These are phyloP conservation scores for Ophonus ardosiacus DNA, from an alignment of 2,888 invertebrate species.

Conservation along the genomic window DNA sequence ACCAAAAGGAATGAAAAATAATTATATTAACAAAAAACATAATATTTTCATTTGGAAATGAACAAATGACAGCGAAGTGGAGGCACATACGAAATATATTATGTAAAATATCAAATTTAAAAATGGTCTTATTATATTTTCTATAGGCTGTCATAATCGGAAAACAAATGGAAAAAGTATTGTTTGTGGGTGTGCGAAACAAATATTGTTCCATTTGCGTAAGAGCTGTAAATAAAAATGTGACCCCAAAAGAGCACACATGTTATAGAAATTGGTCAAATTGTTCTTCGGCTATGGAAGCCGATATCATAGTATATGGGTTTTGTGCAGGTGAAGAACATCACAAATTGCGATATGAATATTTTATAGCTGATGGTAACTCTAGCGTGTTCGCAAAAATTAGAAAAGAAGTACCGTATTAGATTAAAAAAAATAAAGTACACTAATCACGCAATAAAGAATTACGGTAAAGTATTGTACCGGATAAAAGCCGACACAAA, in stretches of 20 bases:
- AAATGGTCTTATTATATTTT: no score
- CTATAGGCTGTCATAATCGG: background rate
- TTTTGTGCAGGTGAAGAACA: background rate
- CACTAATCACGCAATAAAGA: background rate
- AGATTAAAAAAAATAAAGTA: background rate
- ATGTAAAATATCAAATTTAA: no score
- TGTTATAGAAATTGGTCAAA: background rate
- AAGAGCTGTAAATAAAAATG: no score
- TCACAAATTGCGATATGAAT: background rate
- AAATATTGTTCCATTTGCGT: conserved; percentile 1
- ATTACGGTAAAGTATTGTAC: background rate
- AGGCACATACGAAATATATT: no score
- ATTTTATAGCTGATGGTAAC: background rate
- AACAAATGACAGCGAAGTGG: no score
- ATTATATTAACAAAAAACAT: no score
- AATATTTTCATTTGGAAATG: no score
- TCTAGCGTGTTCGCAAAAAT: background rate
- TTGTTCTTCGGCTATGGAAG: background rate
- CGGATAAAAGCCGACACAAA: background rate
- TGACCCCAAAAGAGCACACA: background rate
- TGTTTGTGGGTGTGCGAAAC: background rate
- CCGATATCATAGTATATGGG: background rate
- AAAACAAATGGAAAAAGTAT: background rate
- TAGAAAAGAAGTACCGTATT: background rate
- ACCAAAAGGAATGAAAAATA: no score